Base-by-base conservation (phyloP, 2,888 invertebrate genomes). In the Drosophila melanocephala region DNA sequence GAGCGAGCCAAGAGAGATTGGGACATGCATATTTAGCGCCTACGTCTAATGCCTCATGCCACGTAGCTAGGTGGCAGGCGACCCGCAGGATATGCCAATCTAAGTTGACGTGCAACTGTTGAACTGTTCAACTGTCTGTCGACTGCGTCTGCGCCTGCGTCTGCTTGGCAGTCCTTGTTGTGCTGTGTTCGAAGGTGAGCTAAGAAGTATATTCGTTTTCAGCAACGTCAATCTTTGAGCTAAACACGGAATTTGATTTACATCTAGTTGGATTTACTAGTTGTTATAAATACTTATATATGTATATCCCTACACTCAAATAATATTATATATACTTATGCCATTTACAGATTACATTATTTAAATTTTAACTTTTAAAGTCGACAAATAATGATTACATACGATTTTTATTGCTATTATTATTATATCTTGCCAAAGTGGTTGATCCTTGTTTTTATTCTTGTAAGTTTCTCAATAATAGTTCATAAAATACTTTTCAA, bases 11-110 rank as follows among this genome's bases (percentile, higher is more conserved):
- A 32, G 26, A 61, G 44, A 33, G 64, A 32, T 42, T 55, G 51
- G 64, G 69, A 74, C 57, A 81, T 67, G 62, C 68, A 70, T 73
- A 64, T 60, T 84, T 88, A 83, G 83, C 86, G 58, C 84, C 81
- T 84, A 61, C 30, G 26, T 64, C 52, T 63, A 67, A 64, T 67
- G 55, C 51, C 51, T 26, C 32, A 35, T 53, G 28, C 60, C 5
- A 30, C 35, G 28, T 33, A 30, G 33, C 35, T 35, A 30, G 19
- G 69, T 53, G 35, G 60, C 47, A 39, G 26, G 39, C 14, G 60
- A 70, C 86, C 83, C 81, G 88, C 88, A 84, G 81, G 81, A 81
- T 65, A 66, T 69, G 81, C 59, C 78, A 79, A 59, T 76, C 66
- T 39, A 72, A 44, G 63, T 50, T 56, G 66, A 66, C 51, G 62